Evolutionary conservation across 2,113 vertebrate species (phyloP).

Genomic region (Apeltes quadracus): DNA sequence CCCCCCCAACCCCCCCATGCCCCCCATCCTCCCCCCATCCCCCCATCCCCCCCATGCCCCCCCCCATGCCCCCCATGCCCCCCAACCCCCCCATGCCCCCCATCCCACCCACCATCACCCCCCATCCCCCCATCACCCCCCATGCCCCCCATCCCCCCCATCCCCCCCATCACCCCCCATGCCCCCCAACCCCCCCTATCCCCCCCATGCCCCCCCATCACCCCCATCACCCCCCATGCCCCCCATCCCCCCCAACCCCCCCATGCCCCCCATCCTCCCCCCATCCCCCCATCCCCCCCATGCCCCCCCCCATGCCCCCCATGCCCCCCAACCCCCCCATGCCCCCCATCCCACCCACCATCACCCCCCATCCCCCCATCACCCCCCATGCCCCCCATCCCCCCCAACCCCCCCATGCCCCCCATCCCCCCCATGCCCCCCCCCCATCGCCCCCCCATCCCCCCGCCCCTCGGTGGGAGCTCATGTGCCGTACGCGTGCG

Average conservation of each 20-base stretch:
- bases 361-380: neutral
- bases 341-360: no score
- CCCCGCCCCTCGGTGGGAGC: conserved; percentile 2
- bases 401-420: no score
- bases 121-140: no score
- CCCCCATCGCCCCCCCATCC: neutral
- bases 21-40: no score
- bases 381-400: no score
- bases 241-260: neutral
- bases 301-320: neutral
- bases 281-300: neutral
- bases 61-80: neutral
- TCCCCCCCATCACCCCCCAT: neutral
- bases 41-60: no score
- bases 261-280: no score
- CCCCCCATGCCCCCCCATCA: no score
- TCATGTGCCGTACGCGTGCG: conserved; percentile 54
- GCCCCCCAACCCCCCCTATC: no score
- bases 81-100: neutral
- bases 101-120: no score
- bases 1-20: no score
- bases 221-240: no score
- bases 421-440: neutral
- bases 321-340: neutral
- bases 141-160: neutral